These are phyloP conservation scores for Cyphomyrmex costatus DNA, from an alignment of 1,140 invertebrate species.

Conservation along the genomic window DNA sequence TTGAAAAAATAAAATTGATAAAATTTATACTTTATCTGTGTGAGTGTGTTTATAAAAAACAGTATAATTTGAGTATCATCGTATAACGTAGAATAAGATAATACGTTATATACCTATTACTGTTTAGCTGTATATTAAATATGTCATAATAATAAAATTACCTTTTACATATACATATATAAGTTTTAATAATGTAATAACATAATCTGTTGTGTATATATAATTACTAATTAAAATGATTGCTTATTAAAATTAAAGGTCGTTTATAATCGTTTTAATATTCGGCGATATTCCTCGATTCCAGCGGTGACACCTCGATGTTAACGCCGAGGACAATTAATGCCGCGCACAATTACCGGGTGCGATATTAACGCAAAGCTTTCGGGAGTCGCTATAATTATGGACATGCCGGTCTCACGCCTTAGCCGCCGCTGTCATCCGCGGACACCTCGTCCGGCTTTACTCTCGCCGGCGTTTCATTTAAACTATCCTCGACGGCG, in stretches of 20 bases:
- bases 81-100: not conserved
- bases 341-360: slow-evolving; percentile 54
- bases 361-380: slow-evolving; percentile 70
- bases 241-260: not conserved
- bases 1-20: too few relatives aligned
- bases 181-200: not conserved
- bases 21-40: not conserved
- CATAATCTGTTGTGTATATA: not conserved
- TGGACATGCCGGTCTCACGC: slow-evolving; percentile 44
- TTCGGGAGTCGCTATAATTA: slow-evolving; percentile 64
- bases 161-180: not conserved
- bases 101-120: too few relatives aligned
- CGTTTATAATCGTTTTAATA: slow-evolving; percentile 4
- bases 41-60: not conserved
- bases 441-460: slow-evolving; percentile 36
- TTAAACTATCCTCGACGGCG: slow-evolving; percentile 65
- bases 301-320: slow-evolving; percentile 15
- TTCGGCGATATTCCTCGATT: slow-evolving; percentile 22
- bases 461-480: slow-evolving; percentile 60
- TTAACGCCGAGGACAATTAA: slow-evolving; percentile 64
- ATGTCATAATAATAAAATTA: not conserved
- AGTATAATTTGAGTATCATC: not conserved
- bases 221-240: slow-evolving; percentile 6
- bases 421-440: slow-evolving; percentile 45
- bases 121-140: slow-evolving; percentile 9